phyloP scores from a whole-genome alignment of 2,113 vertebrate species.

The Tyrannus savana region DNA sequence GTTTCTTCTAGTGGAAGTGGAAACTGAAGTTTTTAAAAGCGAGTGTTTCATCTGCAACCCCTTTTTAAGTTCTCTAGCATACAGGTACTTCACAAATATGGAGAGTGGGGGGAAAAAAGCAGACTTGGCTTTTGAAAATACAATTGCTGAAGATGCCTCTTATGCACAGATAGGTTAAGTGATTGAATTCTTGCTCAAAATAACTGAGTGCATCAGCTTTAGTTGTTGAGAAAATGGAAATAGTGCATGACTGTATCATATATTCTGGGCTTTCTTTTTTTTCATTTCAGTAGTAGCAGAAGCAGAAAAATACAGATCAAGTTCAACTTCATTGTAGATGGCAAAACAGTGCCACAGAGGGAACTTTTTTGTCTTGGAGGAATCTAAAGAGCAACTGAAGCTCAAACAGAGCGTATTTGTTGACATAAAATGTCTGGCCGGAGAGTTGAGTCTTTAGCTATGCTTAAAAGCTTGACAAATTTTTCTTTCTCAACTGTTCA shows the following conservation, averaged over 20 bases:
- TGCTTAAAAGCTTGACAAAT: slow-evolving; percentile 43
- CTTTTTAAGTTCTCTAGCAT: not conserved
- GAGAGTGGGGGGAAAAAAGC: accelerated
- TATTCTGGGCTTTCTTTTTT: not conserved
- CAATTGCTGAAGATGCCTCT: not conserved
- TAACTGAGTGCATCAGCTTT: not conserved
- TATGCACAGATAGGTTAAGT: not conserved
- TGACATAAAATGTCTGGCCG: slow-evolving; percentile 41
- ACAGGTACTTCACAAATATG: not conserved
- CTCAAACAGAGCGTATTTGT: not conserved
- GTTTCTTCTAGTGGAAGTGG: not conserved
- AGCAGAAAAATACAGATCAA: not conserved
- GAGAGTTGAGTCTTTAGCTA: slow-evolving; percentile 2
- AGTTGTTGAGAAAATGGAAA: not conserved
- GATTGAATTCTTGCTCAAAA: not conserved
- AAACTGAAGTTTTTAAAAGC: not conserved
- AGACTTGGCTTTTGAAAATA: not conserved
- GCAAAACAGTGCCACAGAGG: not conserved
- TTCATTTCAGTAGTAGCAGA: not conserved
- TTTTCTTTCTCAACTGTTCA: not conserved
- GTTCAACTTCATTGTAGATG: not conserved
- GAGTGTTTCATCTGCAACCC: not conserved
- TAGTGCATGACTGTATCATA: not conserved
- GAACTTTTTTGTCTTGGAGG: not conserved
- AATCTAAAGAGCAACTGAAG: slow-evolving; percentile 24